Percentiles rank a stretch among this genome's conserved stretches.
Evolutionary conservation across 2,888 invertebrate genomes (phyloP).

Genomic region (Amaurobius ferox): DNA sequence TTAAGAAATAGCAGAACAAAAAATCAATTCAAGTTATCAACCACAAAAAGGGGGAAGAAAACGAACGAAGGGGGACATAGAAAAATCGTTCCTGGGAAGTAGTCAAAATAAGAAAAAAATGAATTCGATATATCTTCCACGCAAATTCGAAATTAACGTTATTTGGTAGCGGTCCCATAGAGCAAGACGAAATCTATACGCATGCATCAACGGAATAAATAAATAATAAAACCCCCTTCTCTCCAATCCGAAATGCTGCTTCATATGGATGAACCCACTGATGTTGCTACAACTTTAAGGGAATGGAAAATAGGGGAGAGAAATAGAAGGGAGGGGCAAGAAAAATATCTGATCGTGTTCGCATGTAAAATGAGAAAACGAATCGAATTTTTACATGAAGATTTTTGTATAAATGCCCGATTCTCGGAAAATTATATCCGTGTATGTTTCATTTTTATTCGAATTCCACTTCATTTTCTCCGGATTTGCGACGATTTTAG

Average conservation of each 20-base stretch:
- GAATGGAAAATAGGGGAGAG: slow-evolving; percentile 8
- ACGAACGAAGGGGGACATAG: neutral
- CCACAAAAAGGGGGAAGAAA: too few relatives aligned
- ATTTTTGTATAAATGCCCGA: slow-evolving; percentile 9
- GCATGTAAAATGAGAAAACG: neutral
- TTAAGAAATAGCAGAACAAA: too few relatives aligned
- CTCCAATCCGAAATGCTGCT: slow-evolving; percentile 29
- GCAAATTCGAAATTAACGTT: slow-evolving; percentile 66
- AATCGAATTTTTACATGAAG: neutral
- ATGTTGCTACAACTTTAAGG: slow-evolving; percentile 28
- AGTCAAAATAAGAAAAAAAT: neutral
- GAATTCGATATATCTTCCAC: slow-evolving; percentile 18
- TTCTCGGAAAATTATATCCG: slow-evolving; percentile 12
- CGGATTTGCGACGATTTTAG: neutral
- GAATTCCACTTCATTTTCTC: neutral
- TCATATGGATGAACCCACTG: slow-evolving; percentile 61
- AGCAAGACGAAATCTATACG: slow-evolving; percentile 52
- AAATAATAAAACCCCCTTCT: slow-evolving; percentile 55
- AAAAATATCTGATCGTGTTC: slow-evolving; percentile 14
- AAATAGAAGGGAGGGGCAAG: neutral
- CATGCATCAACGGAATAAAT: slow-evolving; percentile 47
- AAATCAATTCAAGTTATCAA: too few relatives aligned
- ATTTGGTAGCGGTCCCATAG: slow-evolving; percentile 57
- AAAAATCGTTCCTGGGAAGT: neutral
- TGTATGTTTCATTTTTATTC: neutral